Evolutionary conservation across 1,140 invertebrate genomes (phyloP).

Genomic region (Drosophila arawakana): DNA sequence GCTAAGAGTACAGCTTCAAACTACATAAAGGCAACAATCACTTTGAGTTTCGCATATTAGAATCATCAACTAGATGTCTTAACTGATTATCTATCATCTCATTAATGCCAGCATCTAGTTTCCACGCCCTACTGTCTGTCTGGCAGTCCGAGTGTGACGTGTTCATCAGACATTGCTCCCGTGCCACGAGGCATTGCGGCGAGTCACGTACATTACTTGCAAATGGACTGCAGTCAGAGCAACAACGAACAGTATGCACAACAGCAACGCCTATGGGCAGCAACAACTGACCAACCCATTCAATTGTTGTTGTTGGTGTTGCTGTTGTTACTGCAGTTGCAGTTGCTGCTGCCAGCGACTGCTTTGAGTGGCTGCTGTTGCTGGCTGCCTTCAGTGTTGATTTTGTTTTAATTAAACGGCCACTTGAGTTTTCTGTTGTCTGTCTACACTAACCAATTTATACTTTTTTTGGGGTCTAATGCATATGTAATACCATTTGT

Average conservation of each 20-base stretch:
- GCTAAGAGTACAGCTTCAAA: slow-evolving; percentile 3
- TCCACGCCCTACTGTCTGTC: slow-evolving; percentile 52
- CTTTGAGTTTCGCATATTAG: neutral
- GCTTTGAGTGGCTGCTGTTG: neutral
- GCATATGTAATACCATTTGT: slow-evolving; percentile 8
- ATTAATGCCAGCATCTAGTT: slow-evolving; percentile 50
- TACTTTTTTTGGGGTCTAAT: neutral
- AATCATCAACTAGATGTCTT: slow-evolving; percentile 19
- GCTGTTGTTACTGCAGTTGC: neutral
- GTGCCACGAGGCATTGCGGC: slow-evolving; percentile 41
- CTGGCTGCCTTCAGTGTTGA: slow-evolving; percentile 47
- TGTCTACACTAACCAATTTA: slow-evolving; percentile 43
- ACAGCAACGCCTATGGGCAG: slow-evolving; percentile 42
- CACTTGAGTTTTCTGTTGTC: slow-evolving; percentile 44
- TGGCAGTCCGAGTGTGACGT: slow-evolving; percentile 62
- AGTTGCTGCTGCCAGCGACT: neutral
- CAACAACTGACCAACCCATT: slow-evolving; percentile 48
- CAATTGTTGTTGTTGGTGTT: slow-evolving; percentile 4
- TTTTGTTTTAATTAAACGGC: slow-evolving; percentile 71
- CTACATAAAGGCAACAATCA: neutral
- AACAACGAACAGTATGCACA: slow-evolving; percentile 10
- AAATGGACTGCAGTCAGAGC: slow-evolving; percentile 30
- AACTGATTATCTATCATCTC: slow-evolving; percentile 41
- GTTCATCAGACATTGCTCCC: slow-evolving; percentile 78
- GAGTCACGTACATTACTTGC: slow-evolving; percentile 48